These are phyloP conservation scores for Typhlichthys eigenmanni DNA, from an alignment of 2,797 vertebrate species.

Conservation along the genomic window DNA sequence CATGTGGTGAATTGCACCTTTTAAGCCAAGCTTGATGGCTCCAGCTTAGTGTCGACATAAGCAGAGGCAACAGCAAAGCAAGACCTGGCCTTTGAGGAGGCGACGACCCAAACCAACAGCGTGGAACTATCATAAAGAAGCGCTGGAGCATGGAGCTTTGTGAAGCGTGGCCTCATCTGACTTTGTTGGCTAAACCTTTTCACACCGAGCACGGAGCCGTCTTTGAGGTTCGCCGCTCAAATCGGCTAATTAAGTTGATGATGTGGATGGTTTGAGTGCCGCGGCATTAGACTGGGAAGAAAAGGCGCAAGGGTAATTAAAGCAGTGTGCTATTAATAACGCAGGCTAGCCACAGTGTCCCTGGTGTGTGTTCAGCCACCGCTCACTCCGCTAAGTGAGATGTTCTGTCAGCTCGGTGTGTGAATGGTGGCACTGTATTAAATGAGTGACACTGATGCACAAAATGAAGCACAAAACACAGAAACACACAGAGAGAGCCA, in stretches of 20 bases:
- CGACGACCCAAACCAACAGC: slow-evolving; percentile 39
- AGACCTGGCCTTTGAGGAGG: slow-evolving; percentile 34
- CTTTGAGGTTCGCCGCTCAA: slow-evolving; percentile 50
- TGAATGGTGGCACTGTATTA: slow-evolving; percentile 66
- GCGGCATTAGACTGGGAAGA: slow-evolving; percentile 54
- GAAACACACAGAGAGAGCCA: slow-evolving; percentile 54
- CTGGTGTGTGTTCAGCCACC: slow-evolving; percentile 44
- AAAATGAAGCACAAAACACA: slow-evolving; percentile 7
- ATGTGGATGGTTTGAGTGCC: slow-evolving; percentile 50
- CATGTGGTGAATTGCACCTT: too few species aligned
- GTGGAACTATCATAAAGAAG: slow-evolving; percentile 14
- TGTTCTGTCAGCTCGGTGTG: slow-evolving; percentile 33
- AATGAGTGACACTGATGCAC: neutral
- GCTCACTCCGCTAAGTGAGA: slow-evolving; percentile 47
- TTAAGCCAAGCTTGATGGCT: too few species aligned
- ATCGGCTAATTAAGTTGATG: slow-evolving; percentile 65
- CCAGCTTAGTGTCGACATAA: neutral
- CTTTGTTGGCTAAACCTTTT: slow-evolving; percentile 61
- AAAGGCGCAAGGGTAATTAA: slow-evolving; percentile 66
- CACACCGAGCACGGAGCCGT: slow-evolving; percentile 30
- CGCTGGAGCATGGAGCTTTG: slow-evolving; percentile 1
- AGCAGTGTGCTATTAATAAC: slow-evolving; percentile 63
- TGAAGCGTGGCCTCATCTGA: slow-evolving; percentile 47
- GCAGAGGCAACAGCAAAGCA: slow-evolving; percentile 14
- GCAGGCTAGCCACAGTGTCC: slow-evolving; percentile 31